Evolutionary conservation across 2,888 invertebrate genomes (phyloP).

Genomic region (Leptura quadrifasciata): DNA sequence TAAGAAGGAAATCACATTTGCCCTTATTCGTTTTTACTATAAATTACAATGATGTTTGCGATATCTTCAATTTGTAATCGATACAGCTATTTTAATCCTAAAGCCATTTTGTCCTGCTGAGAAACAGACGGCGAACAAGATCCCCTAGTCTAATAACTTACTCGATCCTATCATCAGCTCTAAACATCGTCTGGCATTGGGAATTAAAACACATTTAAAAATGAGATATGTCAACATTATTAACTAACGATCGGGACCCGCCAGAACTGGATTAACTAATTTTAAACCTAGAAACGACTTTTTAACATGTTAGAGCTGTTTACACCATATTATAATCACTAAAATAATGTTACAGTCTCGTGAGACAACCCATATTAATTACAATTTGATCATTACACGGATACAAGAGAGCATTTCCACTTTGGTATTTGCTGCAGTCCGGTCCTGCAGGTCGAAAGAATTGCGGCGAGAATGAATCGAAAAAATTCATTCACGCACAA

Average conservation of each 20-base stretch:
- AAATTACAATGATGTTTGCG: slow-evolving; percentile 30
- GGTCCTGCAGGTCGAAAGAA: slow-evolving; percentile 41
- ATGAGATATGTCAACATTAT: slow-evolving; percentile 40
- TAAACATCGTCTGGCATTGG: slow-evolving; percentile 23
- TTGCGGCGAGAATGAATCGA: slow-evolving; percentile 51
- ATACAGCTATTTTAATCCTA: slow-evolving; percentile 43
- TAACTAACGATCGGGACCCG: slow-evolving; percentile 8
- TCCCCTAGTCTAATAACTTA: slow-evolving; percentile 40
- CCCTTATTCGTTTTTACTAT: slow-evolving; percentile 47
- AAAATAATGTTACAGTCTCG: not conserved
- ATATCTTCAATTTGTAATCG: slow-evolving; percentile 48
- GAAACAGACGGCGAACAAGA: slow-evolving; percentile 40
- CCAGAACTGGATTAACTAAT: slow-evolving; percentile 25
- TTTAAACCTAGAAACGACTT: not conserved
- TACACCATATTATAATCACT: not conserved
- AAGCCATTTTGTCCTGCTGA: slow-evolving; percentile 43
- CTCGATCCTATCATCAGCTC: slow-evolving; percentile 42
- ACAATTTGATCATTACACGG: not conserved
- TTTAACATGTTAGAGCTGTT: not conserved
- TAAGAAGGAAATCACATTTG: slow-evolving; percentile 58
- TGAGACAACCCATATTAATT: not conserved
- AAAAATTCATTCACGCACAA: slow-evolving; percentile 62
- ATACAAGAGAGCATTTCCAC: not conserved
- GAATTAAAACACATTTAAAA: slow-evolving; percentile 40
- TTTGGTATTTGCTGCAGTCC: slow-evolving; percentile 25